Conservation (phyloP, 2,797 vertebrate species). For the Phyllotis vaccarum region DNA sequence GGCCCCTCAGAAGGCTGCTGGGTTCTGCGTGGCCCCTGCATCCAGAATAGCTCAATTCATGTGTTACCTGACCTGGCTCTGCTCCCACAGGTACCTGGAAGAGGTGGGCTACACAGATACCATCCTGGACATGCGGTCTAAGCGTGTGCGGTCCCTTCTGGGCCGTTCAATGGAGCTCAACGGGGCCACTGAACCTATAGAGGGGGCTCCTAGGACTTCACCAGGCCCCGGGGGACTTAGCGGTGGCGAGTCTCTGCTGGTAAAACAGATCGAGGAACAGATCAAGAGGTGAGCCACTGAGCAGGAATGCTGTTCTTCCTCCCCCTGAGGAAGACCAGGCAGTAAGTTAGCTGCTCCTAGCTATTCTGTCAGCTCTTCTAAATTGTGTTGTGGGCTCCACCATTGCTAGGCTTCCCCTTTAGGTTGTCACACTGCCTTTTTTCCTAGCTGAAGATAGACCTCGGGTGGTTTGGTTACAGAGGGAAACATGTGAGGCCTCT, state of each 20-base stretch:
- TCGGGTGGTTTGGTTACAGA: background rate
- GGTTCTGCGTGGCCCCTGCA: background rate
- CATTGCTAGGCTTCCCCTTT: background rate
- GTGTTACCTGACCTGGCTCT: rapidly evolving
- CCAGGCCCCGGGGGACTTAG: slow-evolving; percentile 77
- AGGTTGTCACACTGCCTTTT: background rate
- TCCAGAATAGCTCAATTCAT: background rate
- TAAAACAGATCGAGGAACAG: slow-evolving; percentile 95
- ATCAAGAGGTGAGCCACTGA: slow-evolving; percentile 92
- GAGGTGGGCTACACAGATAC: slow-evolving; percentile 96
- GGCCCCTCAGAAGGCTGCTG: background rate
- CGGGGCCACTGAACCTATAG: slow-evolving; percentile 87
- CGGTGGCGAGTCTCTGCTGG: slow-evolving; percentile 90
- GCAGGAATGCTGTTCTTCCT: background rate
- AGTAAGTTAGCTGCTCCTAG: background rate
- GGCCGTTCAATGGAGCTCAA: slow-evolving; percentile 93
- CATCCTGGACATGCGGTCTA: slow-evolving; percentile 95
- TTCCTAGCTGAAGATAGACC: background rate
- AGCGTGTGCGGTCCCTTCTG: slow-evolving; percentile 92
- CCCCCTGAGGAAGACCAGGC: background rate
- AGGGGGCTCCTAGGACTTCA: slow-evolving; percentile 53
- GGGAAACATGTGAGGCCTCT: rapidly evolving
- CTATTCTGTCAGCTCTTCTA: too few species aligned
- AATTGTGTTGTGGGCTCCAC: background rate
- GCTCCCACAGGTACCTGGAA: slow-evolving; percentile 91